Conservation (phyloP, 2,113 vertebrate species). For the Odontesthes bonariensis region DNA sequence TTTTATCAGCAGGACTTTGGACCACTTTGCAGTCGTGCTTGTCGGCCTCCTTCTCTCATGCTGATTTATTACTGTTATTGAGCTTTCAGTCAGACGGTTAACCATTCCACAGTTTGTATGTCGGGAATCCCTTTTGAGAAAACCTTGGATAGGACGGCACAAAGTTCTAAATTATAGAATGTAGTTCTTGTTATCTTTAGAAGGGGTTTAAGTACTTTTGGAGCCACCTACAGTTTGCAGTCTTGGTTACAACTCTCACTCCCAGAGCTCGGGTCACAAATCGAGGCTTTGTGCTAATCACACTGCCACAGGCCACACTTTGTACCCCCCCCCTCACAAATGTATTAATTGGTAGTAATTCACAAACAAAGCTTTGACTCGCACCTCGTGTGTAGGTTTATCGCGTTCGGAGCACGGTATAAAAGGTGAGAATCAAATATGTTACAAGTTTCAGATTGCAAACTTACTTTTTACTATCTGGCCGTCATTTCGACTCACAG, state of each 20-base stretch:
- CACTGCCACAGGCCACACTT: not conserved
- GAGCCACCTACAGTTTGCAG: not conserved
- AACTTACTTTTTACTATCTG: too few relatives aligned
- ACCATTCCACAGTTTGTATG: not conserved
- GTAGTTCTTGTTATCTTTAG: too few relatives aligned
- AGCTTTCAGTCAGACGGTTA: slow-evolving; percentile 1
- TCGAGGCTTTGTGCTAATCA: not conserved
- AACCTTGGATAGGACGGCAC: not conserved
- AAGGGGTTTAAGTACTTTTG: slow-evolving; percentile 7
- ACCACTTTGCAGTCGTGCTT: slow-evolving; percentile 30
- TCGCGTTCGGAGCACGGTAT: not conserved
- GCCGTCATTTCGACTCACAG: too few relatives aligned
- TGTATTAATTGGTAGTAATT: not conserved
- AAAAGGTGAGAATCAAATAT: not conserved
- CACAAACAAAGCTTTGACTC: not conserved
- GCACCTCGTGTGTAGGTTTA: not conserved
- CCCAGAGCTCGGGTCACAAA: not conserved
- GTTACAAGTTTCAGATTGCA: not conserved
- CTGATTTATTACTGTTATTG: slow-evolving; percentile 31
- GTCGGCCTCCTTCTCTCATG: slow-evolving; percentile 9
- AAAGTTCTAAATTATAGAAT: too few relatives aligned
- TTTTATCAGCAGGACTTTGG: slow-evolving; percentile 72
- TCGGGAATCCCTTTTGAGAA: not conserved
- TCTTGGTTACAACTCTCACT: not conserved
- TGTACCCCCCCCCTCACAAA: not conserved